Conservation (phyloP, 2,113 vertebrate genomes). For the Petroica traversi region DNA sequence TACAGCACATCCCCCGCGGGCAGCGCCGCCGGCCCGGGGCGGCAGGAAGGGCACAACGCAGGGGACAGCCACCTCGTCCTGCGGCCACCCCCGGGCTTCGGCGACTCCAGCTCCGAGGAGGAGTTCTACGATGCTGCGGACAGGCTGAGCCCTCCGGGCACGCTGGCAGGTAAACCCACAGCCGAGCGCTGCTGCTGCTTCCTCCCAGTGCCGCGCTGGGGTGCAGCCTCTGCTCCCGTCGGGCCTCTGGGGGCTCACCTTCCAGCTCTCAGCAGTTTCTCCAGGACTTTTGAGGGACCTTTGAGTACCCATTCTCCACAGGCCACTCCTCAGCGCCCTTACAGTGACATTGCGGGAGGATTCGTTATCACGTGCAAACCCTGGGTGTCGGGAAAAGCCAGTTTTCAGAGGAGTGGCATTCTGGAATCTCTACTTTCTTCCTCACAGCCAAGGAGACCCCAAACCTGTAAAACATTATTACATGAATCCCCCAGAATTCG, state of each 20-base stretch:
- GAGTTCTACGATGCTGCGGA: conserved; percentile 94
- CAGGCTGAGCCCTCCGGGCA: conserved; percentile 79
- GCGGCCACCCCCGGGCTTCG: conserved; percentile 78
- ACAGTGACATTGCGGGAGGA: not conserved
- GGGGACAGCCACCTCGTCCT: conserved; percentile 55
- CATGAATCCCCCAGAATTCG: not conserved
- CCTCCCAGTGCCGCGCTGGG: not conserved
- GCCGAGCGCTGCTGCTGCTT: fast-evolving
- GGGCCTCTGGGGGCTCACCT: not conserved
- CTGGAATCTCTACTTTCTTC: not conserved
- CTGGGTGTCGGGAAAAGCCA: not conserved
- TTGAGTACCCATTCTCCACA: not conserved
- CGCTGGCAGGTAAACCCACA: conserved; percentile 57
- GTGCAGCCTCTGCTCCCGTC: not conserved
- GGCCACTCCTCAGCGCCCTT: not conserved
- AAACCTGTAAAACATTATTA: not conserved
- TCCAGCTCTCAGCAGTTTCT: not conserved
- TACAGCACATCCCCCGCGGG: conserved; percentile 81
- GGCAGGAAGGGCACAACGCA: not conserved
- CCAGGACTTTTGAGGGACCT: not conserved
- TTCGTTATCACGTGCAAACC: not conserved
- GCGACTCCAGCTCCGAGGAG: conserved; percentile 88
- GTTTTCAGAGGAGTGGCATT: not conserved
- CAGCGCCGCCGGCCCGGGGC: not conserved
- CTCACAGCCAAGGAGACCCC: not conserved